Evolutionary conservation across 2,888 invertebrate genomes (phyloP).

Genomic region (Sphaerophoria rueppellii): DNA sequence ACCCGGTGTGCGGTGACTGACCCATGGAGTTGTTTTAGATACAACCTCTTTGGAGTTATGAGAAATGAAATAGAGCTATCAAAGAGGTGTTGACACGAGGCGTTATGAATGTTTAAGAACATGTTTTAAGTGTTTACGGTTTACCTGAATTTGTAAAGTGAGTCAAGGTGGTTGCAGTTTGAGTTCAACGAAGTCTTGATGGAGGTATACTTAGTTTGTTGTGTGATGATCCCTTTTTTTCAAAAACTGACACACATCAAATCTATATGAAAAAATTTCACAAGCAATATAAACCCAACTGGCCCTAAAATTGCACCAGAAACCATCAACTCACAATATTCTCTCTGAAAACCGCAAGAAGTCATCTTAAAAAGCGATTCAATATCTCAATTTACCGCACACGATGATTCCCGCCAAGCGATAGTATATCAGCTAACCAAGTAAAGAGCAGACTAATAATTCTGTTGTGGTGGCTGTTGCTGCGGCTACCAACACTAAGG

Average conservation of each 20-base stretch:
- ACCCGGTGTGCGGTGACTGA: conserved; percentile 34
- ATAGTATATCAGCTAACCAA: not conserved
- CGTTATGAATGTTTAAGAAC: not conserved
- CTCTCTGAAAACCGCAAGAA: conserved; percentile 61
- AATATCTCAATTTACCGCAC: conserved; percentile 74
- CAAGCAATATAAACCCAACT: conserved; percentile 43
- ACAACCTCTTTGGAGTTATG: not conserved
- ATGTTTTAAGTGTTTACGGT: not conserved
- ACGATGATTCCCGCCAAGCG: conserved; percentile 50
- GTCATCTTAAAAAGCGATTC: conserved; percentile 61
- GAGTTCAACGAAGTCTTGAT: not conserved
- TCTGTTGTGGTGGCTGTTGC: conserved; percentile 56
- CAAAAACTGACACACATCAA: conserved; percentile 58
- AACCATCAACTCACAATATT: not conserved
- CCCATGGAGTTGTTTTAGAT: conserved; percentile 11
- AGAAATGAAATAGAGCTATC: not conserved
- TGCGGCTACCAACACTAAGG: conserved; percentile 53
- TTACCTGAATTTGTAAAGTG: not conserved
- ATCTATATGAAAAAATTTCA: conserved; percentile 58
- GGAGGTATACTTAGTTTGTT: not conserved
- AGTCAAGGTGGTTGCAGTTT: conserved; percentile 2
- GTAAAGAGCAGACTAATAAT: conserved; percentile 21
- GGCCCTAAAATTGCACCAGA: conserved; percentile 8
- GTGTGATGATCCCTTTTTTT: too few relatives aligned
- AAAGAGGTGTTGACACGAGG: conserved; percentile 28